Conservation (phyloP, 1,140 invertebrate species). For the Battus philenor region DNA sequence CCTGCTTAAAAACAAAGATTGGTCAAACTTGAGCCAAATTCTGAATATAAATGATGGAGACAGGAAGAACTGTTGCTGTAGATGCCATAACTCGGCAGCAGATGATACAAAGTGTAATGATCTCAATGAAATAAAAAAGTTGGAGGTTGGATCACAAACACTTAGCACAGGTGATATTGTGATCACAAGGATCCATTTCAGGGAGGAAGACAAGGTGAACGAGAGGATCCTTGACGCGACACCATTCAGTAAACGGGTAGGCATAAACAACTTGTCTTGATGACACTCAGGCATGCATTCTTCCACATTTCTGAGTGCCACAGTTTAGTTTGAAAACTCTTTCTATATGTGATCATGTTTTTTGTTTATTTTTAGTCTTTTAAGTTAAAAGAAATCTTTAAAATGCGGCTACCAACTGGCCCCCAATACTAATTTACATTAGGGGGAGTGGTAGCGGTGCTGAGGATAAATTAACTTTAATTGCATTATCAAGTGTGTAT, state of each 20-base stretch:
- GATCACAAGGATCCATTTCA: conserved; percentile 92
- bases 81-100: conserved; percentile 69
- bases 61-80: conserved; percentile 74
- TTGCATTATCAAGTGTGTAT: conserved; percentile 50
- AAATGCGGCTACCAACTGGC: conserved; percentile 27
- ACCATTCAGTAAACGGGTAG: conserved; percentile 57
- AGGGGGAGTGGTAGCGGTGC: conserved; percentile 42
- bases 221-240: conserved; percentile 75
- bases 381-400: conserved; percentile 41
- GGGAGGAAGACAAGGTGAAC: conserved; percentile 80
- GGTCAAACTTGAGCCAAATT: conserved; percentile 69
- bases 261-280: conserved; percentile 67
- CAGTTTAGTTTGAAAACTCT: conserved; percentile 56
- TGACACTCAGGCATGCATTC: conserved; percentile 40
- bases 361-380: conserved; percentile 46
- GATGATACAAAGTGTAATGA: conserved; percentile 67
- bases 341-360: conserved; percentile 58
- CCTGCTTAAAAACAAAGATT: conserved; percentile 72
- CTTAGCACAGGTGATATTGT: conserved; percentile 95
- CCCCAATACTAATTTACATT: conserved; percentile 36
- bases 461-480: conserved; percentile 58
- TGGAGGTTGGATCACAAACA: conserved; percentile 84
- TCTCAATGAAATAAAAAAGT: conserved; percentile 64
- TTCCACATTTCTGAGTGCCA: conserved; percentile 65
- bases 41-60: conserved; percentile 56